phyloP scores from a whole-genome alignment of 2,888 invertebrate species.

The Thecocarcelia acutangulata region DNA sequence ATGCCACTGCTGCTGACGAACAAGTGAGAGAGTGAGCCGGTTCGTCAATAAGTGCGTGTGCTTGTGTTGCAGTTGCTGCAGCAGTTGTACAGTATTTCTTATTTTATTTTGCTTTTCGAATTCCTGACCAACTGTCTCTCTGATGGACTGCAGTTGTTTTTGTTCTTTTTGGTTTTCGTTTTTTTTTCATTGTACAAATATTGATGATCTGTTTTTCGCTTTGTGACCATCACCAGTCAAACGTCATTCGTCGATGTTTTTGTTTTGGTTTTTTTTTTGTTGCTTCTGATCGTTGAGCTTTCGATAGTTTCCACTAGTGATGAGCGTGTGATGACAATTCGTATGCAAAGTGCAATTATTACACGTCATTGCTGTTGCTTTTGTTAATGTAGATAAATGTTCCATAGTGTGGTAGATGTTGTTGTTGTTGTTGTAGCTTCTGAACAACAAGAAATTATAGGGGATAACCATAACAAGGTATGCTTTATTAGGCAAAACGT shows the following conservation, averaged over 20 bases:
- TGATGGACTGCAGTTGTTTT: constrained; percentile 1
- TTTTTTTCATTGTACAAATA: too few species aligned
- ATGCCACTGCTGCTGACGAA: neutral
- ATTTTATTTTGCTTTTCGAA: constrained; percentile 23
- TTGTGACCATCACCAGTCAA: constrained; percentile 63
- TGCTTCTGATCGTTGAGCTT: constrained; percentile 15
- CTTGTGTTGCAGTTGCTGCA: constrained; percentile 13
- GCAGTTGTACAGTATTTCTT: constrained; percentile 6
- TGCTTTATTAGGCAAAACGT: constrained; percentile 25
- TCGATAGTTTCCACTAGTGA: constrained; percentile 64
- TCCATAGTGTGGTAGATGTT: neutral
- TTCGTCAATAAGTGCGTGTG: neutral
- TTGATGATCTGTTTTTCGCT: constrained; percentile 61
- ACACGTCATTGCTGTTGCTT: constrained; percentile 67
- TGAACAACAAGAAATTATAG: neutral
- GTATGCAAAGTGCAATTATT: constrained; percentile 81
- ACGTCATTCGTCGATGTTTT: constrained; percentile 48
- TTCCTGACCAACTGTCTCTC: neutral
- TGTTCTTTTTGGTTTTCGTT: constrained; percentile 34
- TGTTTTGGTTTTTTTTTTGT: constrained; percentile 11
- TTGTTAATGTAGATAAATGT: constrained; percentile 40
- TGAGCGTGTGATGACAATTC: constrained; percentile 79
- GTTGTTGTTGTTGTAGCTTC: constrained; percentile 6
- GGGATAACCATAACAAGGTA: constrained; percentile 11
- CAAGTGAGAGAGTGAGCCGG: constrained; percentile 1